phyloP scores from a whole-genome alignment of 2,888 invertebrate genomes.

The Lepidocyrtoides sp. region DNA sequence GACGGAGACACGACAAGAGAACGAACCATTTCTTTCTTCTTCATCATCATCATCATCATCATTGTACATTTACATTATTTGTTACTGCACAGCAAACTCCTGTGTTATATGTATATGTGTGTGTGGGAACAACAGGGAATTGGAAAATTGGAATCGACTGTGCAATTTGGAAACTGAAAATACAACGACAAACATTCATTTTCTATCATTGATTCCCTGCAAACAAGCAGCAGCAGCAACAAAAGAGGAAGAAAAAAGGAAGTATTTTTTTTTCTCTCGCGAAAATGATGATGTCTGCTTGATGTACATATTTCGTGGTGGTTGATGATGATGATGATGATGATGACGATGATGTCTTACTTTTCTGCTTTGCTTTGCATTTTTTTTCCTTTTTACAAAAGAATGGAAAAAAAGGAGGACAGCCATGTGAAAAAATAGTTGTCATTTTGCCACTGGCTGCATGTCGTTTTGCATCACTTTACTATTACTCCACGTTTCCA shows the following conservation, averaged over 20 bases:
- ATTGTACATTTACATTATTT: too few species aligned
- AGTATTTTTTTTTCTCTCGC: neutral
- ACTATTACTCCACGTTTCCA: too few species aligned
- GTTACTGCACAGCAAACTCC: neutral
- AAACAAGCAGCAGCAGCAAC: neutral
- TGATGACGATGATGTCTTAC: conserved; percentile 22
- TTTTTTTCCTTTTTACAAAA: neutral
- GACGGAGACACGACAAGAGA: neutral
- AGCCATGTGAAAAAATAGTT: neutral
- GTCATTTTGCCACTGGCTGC: neutral
- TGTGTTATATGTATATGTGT: neutral
- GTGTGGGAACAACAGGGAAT: neutral
- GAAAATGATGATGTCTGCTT: conserved; percentile 46
- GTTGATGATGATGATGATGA: neutral
- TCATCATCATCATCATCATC: too few species aligned
- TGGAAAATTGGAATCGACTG: conserved; percentile 23
- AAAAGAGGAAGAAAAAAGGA: neutral
- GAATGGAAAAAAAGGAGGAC: neutral
- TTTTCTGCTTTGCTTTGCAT: conserved; percentile 18
- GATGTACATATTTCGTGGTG: too few species aligned
- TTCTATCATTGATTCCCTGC: neutral
- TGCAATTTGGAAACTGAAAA: neutral
- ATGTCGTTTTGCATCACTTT: neutral
- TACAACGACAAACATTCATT: conserved; percentile 35
- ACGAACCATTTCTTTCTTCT: too few species aligned